Evolutionary conservation across 30 jellyfish, hydroid and myxozoan genomes (phyloP).

Genomic region (Nemopilema nomurai): DNA sequence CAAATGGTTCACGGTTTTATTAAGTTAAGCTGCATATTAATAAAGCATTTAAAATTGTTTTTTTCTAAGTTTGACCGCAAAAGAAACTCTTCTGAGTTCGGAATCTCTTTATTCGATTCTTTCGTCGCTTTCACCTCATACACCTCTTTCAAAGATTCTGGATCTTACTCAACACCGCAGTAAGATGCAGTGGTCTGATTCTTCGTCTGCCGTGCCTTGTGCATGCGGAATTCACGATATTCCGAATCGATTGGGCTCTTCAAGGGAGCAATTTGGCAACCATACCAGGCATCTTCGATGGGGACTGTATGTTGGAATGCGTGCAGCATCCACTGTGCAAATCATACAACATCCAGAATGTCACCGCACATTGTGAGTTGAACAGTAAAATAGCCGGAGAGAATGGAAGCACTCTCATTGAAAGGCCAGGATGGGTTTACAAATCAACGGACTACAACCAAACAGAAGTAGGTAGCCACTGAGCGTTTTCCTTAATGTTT

Average conservation of each 20-base stretch:
- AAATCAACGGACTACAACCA: constrained; percentile 1
- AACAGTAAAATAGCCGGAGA: constrained; percentile 3
- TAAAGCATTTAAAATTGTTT: too few species aligned
- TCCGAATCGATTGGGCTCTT: not conserved
- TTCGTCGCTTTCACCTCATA: not conserved
- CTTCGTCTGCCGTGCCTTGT: constrained; percentile 11
- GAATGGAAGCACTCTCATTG: not conserved
- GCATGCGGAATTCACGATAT: constrained; percentile 15
- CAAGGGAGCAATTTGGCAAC: not conserved
- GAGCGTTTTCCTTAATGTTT: not conserved
- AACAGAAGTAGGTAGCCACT: constrained; percentile 2
- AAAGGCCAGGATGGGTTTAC: not conserved
- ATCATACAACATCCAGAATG: constrained; percentile 13
- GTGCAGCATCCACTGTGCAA: not conserved
- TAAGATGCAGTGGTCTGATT: not conserved
- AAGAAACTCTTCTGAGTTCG: too few species aligned
- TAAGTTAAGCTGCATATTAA: too few species aligned
- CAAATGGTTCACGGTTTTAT: too few species aligned
- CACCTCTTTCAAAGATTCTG: not conserved
- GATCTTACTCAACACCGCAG: not conserved
- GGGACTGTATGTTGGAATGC: not conserved
- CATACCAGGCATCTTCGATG: not conserved
- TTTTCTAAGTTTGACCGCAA: too few species aligned
- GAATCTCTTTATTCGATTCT: too few species aligned
- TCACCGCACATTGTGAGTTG: not conserved